Evolutionary conservation across 1,140 invertebrate genomes (phyloP).

Genomic region (Leptoteleia sp.): DNA sequence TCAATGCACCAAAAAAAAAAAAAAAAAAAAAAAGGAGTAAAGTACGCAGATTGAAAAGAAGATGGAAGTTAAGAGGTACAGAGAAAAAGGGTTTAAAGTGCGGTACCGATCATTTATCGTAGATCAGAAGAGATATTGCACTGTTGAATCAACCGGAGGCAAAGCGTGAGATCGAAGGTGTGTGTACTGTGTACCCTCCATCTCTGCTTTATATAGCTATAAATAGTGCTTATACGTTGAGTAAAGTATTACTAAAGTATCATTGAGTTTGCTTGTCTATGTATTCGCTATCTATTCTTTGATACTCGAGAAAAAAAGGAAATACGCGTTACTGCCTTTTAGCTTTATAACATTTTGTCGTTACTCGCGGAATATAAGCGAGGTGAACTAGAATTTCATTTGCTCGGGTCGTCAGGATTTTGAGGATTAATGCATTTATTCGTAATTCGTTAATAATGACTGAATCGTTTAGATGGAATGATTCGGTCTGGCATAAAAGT

Average conservation of each 20-base stretch:
- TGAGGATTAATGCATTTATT: too few species aligned
- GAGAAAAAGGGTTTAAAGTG: constrained; percentile 31
- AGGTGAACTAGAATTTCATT: too few species aligned
- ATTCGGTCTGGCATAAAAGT: constrained; percentile 27
- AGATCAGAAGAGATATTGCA: constrained; percentile 70
- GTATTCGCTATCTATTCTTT: constrained; percentile 78
- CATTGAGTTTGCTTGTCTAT: constrained; percentile 65
- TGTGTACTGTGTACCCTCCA: constrained; percentile 75
- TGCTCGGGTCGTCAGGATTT: too few species aligned
- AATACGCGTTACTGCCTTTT: constrained; percentile 50
- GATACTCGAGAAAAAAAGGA: constrained; percentile 71
- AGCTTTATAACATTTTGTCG: too few species aligned
- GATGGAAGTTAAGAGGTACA: neutral
- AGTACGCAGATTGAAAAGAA: constrained; percentile 38
- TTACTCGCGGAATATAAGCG: too few species aligned
- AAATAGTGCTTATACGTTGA: constrained; percentile 79
- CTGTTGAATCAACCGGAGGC: constrained; percentile 40
- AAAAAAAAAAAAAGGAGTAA: constrained; percentile 59
- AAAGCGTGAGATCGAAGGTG: constrained; percentile 59
- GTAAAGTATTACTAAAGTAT: constrained; percentile 78
- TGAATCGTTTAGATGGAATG: too few species aligned
- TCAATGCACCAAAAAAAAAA: too few species aligned
- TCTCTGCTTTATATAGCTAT: constrained; percentile 78
- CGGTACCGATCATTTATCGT: constrained; percentile 71
- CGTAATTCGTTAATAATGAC: too few species aligned